A percentile compares a stretch with the other conserved stretches of the same genome.
Evolutionary conservation across 2,113 vertebrate genomes (phyloP).

Genomic region (Actenoides lindsayi): DNA sequence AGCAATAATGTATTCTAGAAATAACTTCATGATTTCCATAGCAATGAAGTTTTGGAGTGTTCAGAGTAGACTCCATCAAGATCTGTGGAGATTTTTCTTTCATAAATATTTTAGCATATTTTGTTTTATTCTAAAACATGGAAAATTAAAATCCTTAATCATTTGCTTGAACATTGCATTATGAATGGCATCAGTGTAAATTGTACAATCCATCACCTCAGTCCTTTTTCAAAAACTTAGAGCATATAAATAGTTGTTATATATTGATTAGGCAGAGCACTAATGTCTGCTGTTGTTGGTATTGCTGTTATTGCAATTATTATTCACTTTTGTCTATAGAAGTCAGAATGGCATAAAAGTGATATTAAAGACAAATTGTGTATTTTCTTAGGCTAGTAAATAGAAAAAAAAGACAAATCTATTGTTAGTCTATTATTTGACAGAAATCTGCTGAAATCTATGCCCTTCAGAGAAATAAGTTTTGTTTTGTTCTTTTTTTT

Average conservation of each 20-base stretch:
- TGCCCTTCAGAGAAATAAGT: neutral
- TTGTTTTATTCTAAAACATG: neutral
- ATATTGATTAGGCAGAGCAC: neutral
- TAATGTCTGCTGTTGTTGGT: neutral
- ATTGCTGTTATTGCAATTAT: neutral
- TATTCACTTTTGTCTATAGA: neutral
- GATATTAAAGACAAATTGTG: neutral
- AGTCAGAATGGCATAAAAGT: neutral
- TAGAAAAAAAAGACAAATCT: neutral
- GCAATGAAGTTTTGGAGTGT: neutral
- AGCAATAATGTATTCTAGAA: neutral
- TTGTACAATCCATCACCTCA: fast-evolving
- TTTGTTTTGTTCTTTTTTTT: neutral
- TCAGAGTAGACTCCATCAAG: neutral
- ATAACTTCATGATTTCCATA: neutral
- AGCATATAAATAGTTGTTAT: neutral
- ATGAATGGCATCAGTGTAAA: neutral
- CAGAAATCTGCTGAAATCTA: neutral
- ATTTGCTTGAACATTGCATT: neutral
- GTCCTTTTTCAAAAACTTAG: neutral
- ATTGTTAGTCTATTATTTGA: neutral
- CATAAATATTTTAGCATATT: conserved; percentile 4
- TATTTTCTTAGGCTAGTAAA: neutral
- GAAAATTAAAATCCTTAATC: neutral
- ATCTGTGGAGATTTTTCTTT: neutral